phyloP scores from a whole-genome alignment of 2,888 invertebrate species.

The Sepiola atlantica region DNA sequence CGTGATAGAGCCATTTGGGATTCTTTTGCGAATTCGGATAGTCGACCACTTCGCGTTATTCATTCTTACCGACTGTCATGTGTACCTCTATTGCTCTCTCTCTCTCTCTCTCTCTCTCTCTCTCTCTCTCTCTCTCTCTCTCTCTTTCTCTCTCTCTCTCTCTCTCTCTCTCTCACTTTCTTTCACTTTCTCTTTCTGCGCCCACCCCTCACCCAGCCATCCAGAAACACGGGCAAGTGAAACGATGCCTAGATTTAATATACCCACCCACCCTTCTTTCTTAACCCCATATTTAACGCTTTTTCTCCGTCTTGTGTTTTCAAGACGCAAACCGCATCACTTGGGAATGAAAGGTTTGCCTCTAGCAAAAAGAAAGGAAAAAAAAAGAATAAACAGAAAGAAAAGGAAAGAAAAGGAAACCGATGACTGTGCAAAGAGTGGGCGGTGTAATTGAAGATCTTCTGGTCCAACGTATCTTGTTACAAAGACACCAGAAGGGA shows the following conservation, averaged over 20 bases:
- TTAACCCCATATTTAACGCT: neutral
- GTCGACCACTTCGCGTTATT: too few relatives aligned
- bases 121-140: too few relatives aligned
- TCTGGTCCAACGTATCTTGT: neutral
- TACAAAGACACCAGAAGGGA: neutral
- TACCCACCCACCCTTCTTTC: neutral
- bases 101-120: too few relatives aligned
- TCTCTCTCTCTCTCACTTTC: too few relatives aligned
- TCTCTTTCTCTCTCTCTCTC: too few relatives aligned
- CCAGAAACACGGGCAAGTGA: neutral
- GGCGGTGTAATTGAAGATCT: neutral
- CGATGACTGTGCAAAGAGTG: neutral
- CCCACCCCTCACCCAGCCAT: too few relatives aligned
- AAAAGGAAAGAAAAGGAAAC: neutral
- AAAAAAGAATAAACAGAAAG: too few relatives aligned
- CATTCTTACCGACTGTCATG: too few relatives aligned
- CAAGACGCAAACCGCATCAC: neutral
- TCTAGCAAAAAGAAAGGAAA: neutral
- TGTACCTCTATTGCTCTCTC: too few relatives aligned
- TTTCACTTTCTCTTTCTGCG: too few relatives aligned
- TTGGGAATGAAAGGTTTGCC: neutral
- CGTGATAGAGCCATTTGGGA: too few relatives aligned
- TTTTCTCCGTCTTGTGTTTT: neutral
- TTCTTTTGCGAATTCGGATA: too few relatives aligned
- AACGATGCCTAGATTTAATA: neutral